Base-by-base conservation (phyloP, 2,888 invertebrate genomes). In the Geophilus truncorum region DNA sequence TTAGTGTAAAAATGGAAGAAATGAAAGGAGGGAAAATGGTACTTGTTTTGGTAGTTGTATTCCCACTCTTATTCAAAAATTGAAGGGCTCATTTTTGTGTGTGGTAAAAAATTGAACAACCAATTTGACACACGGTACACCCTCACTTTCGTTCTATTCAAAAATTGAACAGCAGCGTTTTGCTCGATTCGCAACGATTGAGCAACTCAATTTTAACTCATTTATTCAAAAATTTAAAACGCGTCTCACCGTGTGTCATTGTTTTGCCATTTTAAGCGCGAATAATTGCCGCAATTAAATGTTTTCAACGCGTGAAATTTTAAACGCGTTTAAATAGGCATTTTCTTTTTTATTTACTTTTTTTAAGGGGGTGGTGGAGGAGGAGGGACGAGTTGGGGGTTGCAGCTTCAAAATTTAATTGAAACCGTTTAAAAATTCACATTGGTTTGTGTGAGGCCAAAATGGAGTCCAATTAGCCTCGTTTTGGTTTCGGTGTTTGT, bases 61-160 rank as follows among this genome's bases (percentile, higher is more conserved):
- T 62, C 62, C 62, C 62, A 62, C 62, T 62, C 62, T 62, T 62
- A 62, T 62, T 62, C 62, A 62, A 62, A 62, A 62, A 62, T 62
- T 62, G 62, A 62, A 62, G 12, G 10, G 28, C 62, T 62, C 62
- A 62, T 62, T 62, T 62, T 15, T 62, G 62, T 25, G 25, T 62
- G 28, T 25, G 28, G 62, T 62, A 62, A 62, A 62, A 62, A 62
- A 62, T 62, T 62, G 62, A 62, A 62, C 25, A 62, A 28, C 23
- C 62, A 62, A 25, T 62, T 62, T 62, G 62, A 62, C 62, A 62
- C 62, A 23, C 62, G 28, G 62, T 62, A 62, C 62, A 62, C 62
- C 28, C 25, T 62, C 45, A 62, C 62, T 62, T 62, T 62, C 62
- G 15, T 62, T 62, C 62, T 62, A 62, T 62, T 62, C 62, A 62